These are phyloP conservation scores for Lithophane socia DNA, from an alignment of 2,888 invertebrate species.

Conservation along the genomic window DNA sequence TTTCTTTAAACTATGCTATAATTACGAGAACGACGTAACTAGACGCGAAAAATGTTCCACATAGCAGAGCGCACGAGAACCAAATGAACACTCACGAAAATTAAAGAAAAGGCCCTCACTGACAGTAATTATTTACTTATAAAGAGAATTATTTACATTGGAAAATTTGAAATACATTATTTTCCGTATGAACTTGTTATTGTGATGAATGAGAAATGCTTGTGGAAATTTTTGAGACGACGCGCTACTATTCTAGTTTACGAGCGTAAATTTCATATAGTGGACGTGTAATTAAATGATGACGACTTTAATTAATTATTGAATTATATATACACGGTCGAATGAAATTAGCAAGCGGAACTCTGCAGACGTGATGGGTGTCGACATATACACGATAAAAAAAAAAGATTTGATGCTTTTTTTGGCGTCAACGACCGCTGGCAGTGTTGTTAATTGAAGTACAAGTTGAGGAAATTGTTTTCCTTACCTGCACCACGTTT, in stretches of 20 bases:
- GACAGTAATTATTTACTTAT: constrained; percentile 6
- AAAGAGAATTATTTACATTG: not conserved
- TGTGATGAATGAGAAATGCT: not conserved
- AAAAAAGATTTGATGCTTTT: too few relatives aligned
- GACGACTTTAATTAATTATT: constrained; percentile 9
- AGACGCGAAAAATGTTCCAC: constrained; percentile 41
- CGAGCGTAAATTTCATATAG: not conserved
- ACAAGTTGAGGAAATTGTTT: too few relatives aligned
- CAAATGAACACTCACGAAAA: constrained; percentile 26
- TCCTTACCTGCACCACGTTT: too few relatives aligned
- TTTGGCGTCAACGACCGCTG: too few relatives aligned
- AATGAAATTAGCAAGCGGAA: too few relatives aligned
- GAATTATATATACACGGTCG: too few relatives aligned
- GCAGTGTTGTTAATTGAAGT: too few relatives aligned
- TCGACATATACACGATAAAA: too few relatives aligned
- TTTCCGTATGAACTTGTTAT: constrained; percentile 2
- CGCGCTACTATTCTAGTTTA: not conserved
- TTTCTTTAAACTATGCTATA: constrained; percentile 64
- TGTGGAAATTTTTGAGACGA: constrained; percentile 2
- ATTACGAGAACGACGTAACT: constrained; percentile 56
- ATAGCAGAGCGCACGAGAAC: constrained; percentile 29
- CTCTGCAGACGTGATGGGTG: too few relatives aligned
- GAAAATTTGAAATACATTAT: not conserved
- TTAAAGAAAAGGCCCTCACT: constrained; percentile 11
- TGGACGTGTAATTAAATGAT: constrained; percentile 3